Percentiles rank a stretch among this genome's conserved stretches.
Evolutionary conservation across 2,888 invertebrate species (phyloP).

Genomic region (Epinotia brunnichana): DNA sequence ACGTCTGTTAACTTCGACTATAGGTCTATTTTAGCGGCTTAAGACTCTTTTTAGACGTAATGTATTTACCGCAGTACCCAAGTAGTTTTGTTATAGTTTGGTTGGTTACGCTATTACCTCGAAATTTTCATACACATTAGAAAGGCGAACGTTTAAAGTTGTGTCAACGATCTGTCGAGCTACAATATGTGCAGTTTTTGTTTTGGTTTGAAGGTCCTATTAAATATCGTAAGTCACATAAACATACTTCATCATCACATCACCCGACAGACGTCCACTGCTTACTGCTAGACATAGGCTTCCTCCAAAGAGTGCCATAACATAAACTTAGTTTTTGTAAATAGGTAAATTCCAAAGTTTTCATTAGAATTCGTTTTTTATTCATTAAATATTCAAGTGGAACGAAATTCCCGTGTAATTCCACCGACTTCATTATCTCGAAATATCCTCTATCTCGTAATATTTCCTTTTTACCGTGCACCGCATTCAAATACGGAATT

Average conservation of each 20-base stretch:
- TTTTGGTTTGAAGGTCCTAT: neutral
- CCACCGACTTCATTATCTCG: constrained; percentile 5
- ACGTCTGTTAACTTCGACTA: neutral
- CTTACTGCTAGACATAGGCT: no score
- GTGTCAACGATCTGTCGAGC: neutral
- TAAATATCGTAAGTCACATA: no score
- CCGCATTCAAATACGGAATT: constrained; percentile 25
- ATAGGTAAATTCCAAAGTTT: neutral
- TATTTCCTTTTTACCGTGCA: constrained; percentile 28
- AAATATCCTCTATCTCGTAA: constrained; percentile 26
- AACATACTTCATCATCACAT: no score
- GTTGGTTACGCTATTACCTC: neutral
- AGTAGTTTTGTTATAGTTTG: neutral
- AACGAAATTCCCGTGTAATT: constrained; percentile 8
- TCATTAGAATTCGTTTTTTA: neutral
- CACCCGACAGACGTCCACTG: no score
- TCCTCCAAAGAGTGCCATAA: no score
- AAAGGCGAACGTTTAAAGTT: constrained; percentile 15
- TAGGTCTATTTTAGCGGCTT: neutral
- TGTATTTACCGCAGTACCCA: neutral
- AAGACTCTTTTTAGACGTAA: neutral
- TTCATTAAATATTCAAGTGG: constrained; percentile 20
- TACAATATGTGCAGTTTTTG: neutral
- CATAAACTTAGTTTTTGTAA: neutral
- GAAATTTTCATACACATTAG: constrained; percentile 16